Conservation (phyloP, 2,888 invertebrate genomes). For the Coleophora flavipennella region DNA sequence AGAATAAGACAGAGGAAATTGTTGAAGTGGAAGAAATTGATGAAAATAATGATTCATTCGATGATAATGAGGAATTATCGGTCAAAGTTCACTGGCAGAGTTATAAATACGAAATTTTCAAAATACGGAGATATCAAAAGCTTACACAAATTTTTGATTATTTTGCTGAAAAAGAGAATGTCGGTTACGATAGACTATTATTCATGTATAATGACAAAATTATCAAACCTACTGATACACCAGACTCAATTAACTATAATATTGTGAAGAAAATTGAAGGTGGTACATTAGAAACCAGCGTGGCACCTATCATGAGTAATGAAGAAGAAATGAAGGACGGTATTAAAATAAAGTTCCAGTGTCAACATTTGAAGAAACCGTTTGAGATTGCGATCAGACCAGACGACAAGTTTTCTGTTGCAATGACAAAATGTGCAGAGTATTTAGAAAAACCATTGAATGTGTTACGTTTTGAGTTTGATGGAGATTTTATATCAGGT, state of each 20-base stretch:
- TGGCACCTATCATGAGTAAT: conserved; percentile 23
- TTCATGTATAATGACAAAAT: conserved; percentile 52
- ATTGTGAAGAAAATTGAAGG: conserved; percentile 62
- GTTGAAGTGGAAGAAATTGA: conserved; percentile 21
- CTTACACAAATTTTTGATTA: conserved; percentile 48
- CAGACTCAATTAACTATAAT: conserved; percentile 48
- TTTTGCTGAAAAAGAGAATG: conserved; percentile 41
- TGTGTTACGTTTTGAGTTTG: conserved; percentile 63
- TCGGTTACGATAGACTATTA: conserved; percentile 38
- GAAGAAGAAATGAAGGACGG: conserved; percentile 20
- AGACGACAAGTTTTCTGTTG: conserved; percentile 40
- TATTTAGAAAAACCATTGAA: conserved; percentile 45
- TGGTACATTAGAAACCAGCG: conserved; percentile 41
- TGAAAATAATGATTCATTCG: conserved; percentile 26
- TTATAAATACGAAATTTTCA: conserved; percentile 46
- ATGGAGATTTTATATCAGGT: conserved; percentile 62
- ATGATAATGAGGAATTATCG: conserved; percentile 54
- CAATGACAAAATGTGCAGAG: conserved; percentile 62
- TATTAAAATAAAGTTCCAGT: conserved; percentile 56
- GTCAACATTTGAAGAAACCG: conserved; percentile 49
- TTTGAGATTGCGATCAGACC: conserved; percentile 32
- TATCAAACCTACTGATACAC: conserved; percentile 49
- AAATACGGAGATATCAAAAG: conserved; percentile 50
- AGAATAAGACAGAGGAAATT: conserved; percentile 2
- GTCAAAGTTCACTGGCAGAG: conserved; percentile 63